These are phyloP conservation scores for Esox niger DNA, from an alignment of 2,113 vertebrate species.

Conservation along the genomic window DNA sequence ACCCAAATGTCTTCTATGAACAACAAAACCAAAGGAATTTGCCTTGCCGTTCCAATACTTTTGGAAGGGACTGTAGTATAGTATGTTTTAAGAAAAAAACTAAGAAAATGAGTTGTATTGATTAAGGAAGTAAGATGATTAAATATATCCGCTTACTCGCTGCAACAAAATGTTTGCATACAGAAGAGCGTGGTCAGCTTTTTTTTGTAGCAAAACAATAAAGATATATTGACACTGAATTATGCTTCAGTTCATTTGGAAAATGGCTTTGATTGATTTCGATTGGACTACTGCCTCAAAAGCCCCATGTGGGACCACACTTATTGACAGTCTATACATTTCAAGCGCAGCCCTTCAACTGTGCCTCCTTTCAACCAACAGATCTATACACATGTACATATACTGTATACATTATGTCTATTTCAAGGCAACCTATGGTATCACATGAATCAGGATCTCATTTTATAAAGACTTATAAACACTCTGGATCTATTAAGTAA, in stretches of 20 bases:
- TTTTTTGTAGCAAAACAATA: constrained; percentile 42
- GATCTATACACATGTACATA: neutral
- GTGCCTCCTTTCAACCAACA: neutral
- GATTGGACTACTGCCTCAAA: constrained; percentile 56
- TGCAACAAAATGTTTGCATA: constrained; percentile 45
- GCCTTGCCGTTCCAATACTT: too few relatives aligned
- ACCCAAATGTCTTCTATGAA: too few relatives aligned
- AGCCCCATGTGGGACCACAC: constrained; percentile 47
- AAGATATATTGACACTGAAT: constrained; percentile 54
- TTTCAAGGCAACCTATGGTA: neutral
- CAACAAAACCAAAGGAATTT: too few relatives aligned
- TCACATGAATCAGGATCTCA: too few relatives aligned
- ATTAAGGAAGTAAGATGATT: constrained; percentile 53
- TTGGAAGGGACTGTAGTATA: too few relatives aligned
- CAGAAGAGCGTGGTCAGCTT: constrained; percentile 51
- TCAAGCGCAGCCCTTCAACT: neutral
- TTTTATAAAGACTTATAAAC: too few relatives aligned
- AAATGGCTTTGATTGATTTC: constrained; percentile 66
- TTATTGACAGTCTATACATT: constrained; percentile 29
- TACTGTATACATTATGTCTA: neutral
- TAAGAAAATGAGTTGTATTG: constrained; percentile 27
- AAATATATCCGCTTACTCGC: constrained; percentile 37
- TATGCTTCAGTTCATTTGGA: constrained; percentile 67
- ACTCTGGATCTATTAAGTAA: too few relatives aligned
- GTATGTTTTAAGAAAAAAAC: constrained; percentile 48